phyloP scores from a whole-genome alignment of 2,888 invertebrate species.

The Morpho helenor region DNA sequence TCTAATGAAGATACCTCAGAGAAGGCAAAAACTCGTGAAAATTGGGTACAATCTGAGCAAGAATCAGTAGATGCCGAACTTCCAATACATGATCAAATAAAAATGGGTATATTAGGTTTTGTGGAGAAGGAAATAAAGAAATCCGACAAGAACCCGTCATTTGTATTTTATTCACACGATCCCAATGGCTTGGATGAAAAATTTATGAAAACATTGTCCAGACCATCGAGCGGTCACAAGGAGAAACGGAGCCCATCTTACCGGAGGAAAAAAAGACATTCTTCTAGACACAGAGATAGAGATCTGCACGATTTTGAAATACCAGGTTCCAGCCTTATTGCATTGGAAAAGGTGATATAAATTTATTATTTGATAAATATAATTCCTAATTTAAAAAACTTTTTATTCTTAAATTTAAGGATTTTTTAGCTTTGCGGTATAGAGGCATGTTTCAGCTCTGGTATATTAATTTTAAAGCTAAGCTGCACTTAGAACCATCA shows the following conservation, averaged over 20 bases:
- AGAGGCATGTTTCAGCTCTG: no score
- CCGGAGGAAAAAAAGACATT: constrained; percentile 68
- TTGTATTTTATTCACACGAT: constrained; percentile 73
- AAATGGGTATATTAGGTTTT: constrained; percentile 72
- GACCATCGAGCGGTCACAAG: constrained; percentile 71
- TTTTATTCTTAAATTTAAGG: neutral
- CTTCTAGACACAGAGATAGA: constrained; percentile 64
- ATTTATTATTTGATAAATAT: neutral
- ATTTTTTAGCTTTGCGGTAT: no score
- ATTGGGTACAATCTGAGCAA: constrained; percentile 71
- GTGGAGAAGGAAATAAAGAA: constrained; percentile 75
- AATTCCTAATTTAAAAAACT: neutral
- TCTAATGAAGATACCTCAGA: constrained; percentile 40
- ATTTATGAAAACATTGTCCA: constrained; percentile 59
- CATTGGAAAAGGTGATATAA: constrained; percentile 59
- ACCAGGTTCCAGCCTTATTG: constrained; percentile 73
- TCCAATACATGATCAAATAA: constrained; percentile 79
- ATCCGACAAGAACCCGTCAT: constrained; percentile 68
- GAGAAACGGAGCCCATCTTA: constrained; percentile 73
- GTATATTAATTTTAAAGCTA: no score
- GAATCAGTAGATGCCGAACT: constrained; percentile 79
- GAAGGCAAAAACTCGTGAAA: constrained; percentile 59
- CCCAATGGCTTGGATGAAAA: constrained; percentile 72
- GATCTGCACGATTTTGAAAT: constrained; percentile 73
- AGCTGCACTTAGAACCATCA: no score